Evolutionary conservation across 2,113 vertebrate genomes (phyloP).

Genomic region (Nyctereutes procyonoides): DNA sequence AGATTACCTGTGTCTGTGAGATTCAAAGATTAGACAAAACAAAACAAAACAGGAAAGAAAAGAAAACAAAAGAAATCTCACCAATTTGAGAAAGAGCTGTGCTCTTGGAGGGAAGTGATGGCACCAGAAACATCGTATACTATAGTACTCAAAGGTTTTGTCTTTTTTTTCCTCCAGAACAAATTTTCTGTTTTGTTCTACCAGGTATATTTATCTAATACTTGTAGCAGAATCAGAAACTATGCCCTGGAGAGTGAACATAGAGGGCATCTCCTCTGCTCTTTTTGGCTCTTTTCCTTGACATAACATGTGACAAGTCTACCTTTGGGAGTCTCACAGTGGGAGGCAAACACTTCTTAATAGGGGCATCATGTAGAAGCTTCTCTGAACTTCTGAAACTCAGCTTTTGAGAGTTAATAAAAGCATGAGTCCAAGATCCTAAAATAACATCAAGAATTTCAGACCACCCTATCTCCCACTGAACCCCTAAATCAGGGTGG

Average conservation of each 20-base stretch:
- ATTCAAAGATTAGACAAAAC: not conserved
- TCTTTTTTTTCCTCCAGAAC: not conserved
- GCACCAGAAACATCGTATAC: not conserved
- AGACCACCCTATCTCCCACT: not conserved
- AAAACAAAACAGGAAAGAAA: conserved; percentile 1
- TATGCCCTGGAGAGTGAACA: conserved; percentile 25
- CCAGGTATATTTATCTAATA: conserved; percentile 41
- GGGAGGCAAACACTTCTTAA: conserved; percentile 33
- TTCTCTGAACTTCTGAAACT: conserved; percentile 54
- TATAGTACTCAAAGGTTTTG: not conserved
- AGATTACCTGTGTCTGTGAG: conserved; percentile 43
- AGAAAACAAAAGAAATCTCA: conserved; percentile 42
- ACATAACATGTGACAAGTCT: not conserved
- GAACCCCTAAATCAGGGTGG: not conserved
- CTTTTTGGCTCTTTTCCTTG: conserved; percentile 51
- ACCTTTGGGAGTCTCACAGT: conserved; percentile 1
- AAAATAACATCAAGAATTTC: conserved; percentile 43
- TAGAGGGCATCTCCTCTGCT: not conserved
- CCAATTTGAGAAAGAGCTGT: not conserved
- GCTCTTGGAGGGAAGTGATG: not conserved
- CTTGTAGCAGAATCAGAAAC: not conserved
- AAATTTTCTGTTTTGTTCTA: conserved; percentile 27
- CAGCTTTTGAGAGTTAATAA: conserved; percentile 45
- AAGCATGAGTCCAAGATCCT: conserved; percentile 7
- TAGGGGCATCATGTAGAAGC: not conserved